Conservation (phyloP, 1,140 invertebrate genomes). For the Drosophila sproati region DNA sequence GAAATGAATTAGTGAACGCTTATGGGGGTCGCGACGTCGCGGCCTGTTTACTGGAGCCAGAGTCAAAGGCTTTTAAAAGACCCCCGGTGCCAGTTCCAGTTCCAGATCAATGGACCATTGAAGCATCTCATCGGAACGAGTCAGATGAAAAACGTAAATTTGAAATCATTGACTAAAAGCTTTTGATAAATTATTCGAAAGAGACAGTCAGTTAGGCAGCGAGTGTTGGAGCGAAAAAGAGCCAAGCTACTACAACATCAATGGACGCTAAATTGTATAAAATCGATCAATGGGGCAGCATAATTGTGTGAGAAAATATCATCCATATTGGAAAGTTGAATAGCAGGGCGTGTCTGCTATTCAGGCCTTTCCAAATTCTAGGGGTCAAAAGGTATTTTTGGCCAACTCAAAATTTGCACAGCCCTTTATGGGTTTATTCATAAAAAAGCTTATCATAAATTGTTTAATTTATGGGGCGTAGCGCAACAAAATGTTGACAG, state of each 20-base stretch:
- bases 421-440: slow-evolving; percentile 37
- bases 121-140: slow-evolving; percentile 45
- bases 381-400: slow-evolving; percentile 65
- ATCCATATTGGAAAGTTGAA: slow-evolving; percentile 66
- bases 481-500: slow-evolving; percentile 76
- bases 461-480: slow-evolving; percentile 58
- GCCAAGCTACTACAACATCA: slow-evolving; percentile 51
- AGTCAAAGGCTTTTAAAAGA: slow-evolving; percentile 64
- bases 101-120: slow-evolving; percentile 71
- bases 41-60: slow-evolving; percentile 58
- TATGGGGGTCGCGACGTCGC: slow-evolving; percentile 73
- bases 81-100: slow-evolving; percentile 31
- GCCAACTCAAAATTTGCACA: slow-evolving; percentile 52
- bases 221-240: slow-evolving; percentile 17
- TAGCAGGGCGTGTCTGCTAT: slow-evolving; percentile 62
- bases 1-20: slow-evolving; percentile 80
- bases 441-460: slow-evolving; percentile 56
- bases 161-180: slow-evolving; percentile 82
- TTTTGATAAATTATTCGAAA: slow-evolving; percentile 76
- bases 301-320: slow-evolving; percentile 77
- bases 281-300: slow-evolving; percentile 69
- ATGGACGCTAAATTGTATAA: slow-evolving; percentile 53
- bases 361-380: slow-evolving; percentile 63
- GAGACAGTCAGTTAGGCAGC: slow-evolving; percentile 14
- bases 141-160: slow-evolving; percentile 74